Evolutionary conservation across 1,140 invertebrate genomes (phyloP), one percentile per base, ranked within the genome.

Genomic region (Monomorium pharaonis): DNA sequence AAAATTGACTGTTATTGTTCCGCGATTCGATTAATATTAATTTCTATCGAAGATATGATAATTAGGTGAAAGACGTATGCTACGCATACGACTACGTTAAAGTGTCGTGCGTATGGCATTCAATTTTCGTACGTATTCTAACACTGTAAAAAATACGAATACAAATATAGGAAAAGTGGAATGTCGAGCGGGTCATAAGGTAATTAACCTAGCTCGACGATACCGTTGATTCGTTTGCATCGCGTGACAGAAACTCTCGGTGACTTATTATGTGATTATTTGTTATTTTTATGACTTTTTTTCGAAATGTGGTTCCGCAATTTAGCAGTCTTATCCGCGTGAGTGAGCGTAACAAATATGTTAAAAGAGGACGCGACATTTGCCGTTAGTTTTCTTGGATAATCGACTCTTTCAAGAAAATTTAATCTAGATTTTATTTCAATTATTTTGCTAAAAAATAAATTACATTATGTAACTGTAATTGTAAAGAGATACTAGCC

Each of bases 181-280:
- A n/a, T 77, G 62, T 67, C 65, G 65, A 10, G 44, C 37, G 86
- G 42, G 58, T 84, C 74, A 54, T 21, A 51, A 44, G 44, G 70
- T 87, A 90, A 90, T 90, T 90, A 90, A 90, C 58, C 56, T 60
- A 12, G 30, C 67, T 30, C 7, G 51, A 67, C 76, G 69, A 58
- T 87, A 87, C 85, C 81, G 81, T 81, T 60, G 51, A 85, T 89
- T 85, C 88, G 86, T 88, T 90, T 74, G 62, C 51, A 24, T 89
- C 87, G 88, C 87, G 88, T 89, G 88, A 89, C 88, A 42, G 33
- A 27, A 30, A 37, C 37, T 65, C 51, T 60, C 24, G 42, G 62
- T 24, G 72, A 54, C 30, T 69, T 60, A 69, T 90, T 51, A 85
- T 81, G 81, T 69, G 85, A 89, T 67, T 86, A 83, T 63, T 69